Conservation (phyloP, 2,113 vertebrate genomes). For the Fregetta grallaria region DNA sequence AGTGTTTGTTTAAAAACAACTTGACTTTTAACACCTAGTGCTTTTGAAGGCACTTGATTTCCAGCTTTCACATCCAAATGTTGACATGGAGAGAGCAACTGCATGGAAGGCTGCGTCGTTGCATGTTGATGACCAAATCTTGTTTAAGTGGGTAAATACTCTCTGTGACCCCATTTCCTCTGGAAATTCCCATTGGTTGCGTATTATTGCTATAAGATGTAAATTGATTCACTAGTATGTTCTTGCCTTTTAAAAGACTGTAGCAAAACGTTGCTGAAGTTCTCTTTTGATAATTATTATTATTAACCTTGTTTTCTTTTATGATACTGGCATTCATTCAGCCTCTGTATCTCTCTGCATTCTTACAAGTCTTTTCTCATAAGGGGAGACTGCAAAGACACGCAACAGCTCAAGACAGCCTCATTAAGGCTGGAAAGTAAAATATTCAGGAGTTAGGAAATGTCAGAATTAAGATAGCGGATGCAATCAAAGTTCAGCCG, state of each 20-base stretch:
- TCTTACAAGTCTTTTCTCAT: background rate
- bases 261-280: background rate
- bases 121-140: background rate
- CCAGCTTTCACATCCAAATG: background rate
- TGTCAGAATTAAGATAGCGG: background rate
- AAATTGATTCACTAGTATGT: background rate
- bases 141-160: background rate
- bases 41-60: background rate
- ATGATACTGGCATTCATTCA: background rate
- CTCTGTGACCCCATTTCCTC: background rate
- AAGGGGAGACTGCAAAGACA: background rate
- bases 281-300: background rate
- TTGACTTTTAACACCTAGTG: background rate
- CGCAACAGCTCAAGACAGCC: background rate
- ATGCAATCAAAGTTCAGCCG: background rate
- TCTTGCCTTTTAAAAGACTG: background rate
- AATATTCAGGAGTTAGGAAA: background rate
- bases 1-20: background rate
- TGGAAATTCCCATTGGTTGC: background rate
- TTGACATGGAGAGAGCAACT: background rate
- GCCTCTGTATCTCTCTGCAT: background rate
- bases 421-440: slow-evolving; percentile 13
- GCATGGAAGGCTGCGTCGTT: background rate
- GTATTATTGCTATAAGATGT: background rate
- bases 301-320: background rate